Conservation (phyloP, 2,113 vertebrate species). For the Pteropus alecto region DNA sequence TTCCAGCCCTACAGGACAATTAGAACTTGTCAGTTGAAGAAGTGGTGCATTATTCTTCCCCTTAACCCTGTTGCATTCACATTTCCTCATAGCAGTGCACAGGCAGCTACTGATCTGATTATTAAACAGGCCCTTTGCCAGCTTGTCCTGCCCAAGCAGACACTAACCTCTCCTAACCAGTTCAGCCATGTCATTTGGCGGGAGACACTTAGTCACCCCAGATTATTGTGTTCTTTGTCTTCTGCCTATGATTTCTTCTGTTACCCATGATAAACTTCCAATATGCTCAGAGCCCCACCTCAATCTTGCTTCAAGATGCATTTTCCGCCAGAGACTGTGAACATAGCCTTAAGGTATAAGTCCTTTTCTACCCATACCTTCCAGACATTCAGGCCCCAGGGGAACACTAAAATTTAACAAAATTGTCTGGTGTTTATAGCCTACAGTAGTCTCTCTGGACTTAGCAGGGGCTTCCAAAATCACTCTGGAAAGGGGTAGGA, state of each 20-base stretch:
- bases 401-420: neutral
- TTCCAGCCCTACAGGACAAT: neutral
- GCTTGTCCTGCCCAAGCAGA: neutral
- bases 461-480: neutral
- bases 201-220: accelerated
- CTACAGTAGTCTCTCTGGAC: neutral
- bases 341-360: neutral
- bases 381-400: neutral
- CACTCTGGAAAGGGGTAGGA: neutral
- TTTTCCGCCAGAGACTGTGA: neutral
- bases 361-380: neutral
- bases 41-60: neutral
- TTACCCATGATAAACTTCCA: neutral
- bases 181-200: neutral
- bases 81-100: neutral
- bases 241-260: neutral
- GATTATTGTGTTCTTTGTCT: neutral
- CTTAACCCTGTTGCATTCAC: neutral
- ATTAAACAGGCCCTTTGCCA: neutral
- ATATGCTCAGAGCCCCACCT: neutral
- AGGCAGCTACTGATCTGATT: slow-evolving; percentile 32
- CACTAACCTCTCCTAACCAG: neutral
- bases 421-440: neutral
- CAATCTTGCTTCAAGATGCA: neutral
- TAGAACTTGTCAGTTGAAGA: slow-evolving; percentile 21